A percentile compares a stretch with the other conserved stretches of the same genome.
Evolutionary conservation across 1,140 invertebrate species (phyloP).

Genomic region (Zophobas morio): DNA sequence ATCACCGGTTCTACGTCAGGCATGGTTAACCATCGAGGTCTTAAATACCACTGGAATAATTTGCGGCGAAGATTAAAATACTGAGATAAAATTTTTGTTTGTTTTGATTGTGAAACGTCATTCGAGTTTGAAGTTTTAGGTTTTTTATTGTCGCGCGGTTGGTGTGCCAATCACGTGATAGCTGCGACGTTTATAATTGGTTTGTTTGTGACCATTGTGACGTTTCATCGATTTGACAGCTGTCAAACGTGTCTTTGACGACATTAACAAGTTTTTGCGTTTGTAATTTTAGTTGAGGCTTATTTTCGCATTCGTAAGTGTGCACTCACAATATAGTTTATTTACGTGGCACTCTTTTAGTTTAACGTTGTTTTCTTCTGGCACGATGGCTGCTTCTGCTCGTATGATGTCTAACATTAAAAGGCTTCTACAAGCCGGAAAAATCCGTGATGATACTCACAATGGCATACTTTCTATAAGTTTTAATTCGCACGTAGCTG

Average conservation of each 20-base stretch:
- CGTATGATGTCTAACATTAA: not conserved
- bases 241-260: no score
- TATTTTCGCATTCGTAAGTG: not conserved
- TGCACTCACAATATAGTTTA: not conserved
- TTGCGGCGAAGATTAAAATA: not conserved
- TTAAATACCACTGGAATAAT: not conserved
- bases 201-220: no score
- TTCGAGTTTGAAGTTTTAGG: no score
- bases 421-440: not conserved
- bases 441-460: constrained; percentile 18
- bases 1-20: constrained; percentile 31
- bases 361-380: not conserved
- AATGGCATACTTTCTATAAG: constrained; percentile 7
- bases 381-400: constrained; percentile 10
- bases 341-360: constrained; percentile 24
- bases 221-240: no score
- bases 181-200: no score
- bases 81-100: no score
- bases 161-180: no score
- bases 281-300: not conserved
- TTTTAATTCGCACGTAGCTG: constrained; percentile 27
- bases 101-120: no score
- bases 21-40: not conserved
- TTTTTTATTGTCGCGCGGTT: no score
- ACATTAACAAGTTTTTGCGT: not conserved